Evolutionary conservation across 1,140 invertebrate species (phyloP).

Genomic region (Drosophila parvula): DNA sequence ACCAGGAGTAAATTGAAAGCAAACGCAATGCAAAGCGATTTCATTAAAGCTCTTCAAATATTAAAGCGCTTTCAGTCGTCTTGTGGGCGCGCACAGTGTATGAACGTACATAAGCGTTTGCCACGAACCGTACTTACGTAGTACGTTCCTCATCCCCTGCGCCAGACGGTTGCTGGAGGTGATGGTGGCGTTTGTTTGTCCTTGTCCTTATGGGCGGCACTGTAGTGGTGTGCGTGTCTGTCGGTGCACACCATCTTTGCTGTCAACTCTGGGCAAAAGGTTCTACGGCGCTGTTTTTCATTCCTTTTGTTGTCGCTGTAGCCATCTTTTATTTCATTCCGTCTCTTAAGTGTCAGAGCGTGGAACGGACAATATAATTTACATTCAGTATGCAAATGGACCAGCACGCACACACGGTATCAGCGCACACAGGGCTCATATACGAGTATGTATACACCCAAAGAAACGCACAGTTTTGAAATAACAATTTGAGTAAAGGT

Average conservation of each 20-base stretch:
- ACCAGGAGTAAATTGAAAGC: slow-evolving; percentile 66
- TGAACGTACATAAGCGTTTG: slow-evolving; percentile 12
- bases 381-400: slow-evolving; percentile 74
- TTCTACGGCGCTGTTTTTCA: slow-evolving; percentile 37
- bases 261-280: slow-evolving; percentile 26
- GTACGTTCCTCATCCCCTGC: not conserved
- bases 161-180: slow-evolving; percentile 6
- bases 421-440: slow-evolving; percentile 6
- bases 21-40: slow-evolving; percentile 71
- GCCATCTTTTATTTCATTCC: slow-evolving; percentile 73
- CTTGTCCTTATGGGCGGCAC: slow-evolving; percentile 23
- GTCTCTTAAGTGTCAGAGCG: slow-evolving; percentile 77
- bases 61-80: slow-evolving; percentile 67
- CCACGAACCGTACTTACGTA: not conserved
- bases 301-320: slow-evolving; percentile 64
- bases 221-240: slow-evolving; percentile 26
- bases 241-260: slow-evolving; percentile 48
- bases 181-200: slow-evolving; percentile 14
- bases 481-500: not conserved
- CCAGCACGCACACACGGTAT: slow-evolving; percentile 21
- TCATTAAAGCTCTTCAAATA: slow-evolving; percentile 78
- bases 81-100: slow-evolving; percentile 35
- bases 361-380: slow-evolving; percentile 79
- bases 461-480: not conserved
- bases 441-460: not conserved